A percentile compares a stretch with the other conserved stretches of the same genome.
phyloP scores from a whole-genome alignment of 2,113 vertebrate genomes.

The Odontophorus gujanensis region DNA sequence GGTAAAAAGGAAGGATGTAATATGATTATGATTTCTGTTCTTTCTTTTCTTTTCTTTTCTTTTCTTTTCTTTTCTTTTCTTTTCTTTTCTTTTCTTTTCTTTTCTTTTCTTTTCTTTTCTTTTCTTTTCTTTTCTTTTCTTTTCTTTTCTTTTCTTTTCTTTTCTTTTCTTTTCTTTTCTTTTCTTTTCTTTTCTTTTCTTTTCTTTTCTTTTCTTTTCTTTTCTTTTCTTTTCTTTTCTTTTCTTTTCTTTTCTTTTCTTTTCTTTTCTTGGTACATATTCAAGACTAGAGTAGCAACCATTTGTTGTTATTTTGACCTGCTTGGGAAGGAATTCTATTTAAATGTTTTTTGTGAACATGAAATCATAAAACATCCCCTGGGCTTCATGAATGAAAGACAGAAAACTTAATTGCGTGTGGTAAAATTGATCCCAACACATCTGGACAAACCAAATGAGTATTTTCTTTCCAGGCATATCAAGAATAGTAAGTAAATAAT shows the following conservation, averaged over 20 bases:
- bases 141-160: no score
- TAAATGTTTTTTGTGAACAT: not conserved
- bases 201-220: no score
- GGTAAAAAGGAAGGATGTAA: not conserved
- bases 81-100: no score
- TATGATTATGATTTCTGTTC: not conserved
- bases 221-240: no score
- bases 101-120: no score
- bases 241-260: no score
- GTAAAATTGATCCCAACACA: not conserved
- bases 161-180: no score
- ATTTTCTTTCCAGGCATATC: not conserved
- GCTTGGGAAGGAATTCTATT: not conserved
- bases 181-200: no score
- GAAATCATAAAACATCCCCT: not conserved
- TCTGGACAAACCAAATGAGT: not conserved
- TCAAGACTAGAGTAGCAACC: not conserved
- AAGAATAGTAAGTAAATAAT: conserved; percentile 1
- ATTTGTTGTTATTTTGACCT: not conserved
- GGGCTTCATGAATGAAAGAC: not conserved
- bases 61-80: no score
- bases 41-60: no score
- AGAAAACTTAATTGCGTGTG: not conserved
- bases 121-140: no score
- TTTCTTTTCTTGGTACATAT: not conserved